phyloP scores from a whole-genome alignment of 2,797 vertebrate genomes.

The Acanthurus lineatus region DNA sequence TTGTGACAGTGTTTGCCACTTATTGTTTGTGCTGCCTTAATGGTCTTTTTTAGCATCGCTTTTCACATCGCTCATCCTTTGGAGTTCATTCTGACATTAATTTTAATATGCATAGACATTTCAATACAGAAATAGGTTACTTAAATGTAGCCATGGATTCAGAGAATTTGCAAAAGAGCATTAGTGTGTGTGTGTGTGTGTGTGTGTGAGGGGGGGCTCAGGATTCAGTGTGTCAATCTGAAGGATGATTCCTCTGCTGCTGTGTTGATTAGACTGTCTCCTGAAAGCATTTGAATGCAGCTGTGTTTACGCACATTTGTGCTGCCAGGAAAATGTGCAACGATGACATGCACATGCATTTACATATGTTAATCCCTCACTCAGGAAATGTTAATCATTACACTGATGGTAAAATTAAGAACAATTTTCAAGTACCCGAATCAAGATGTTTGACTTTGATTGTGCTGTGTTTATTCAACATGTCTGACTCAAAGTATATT shows the following conservation, averaged over 20 bases:
- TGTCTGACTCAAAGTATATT: slow-evolving; percentile 1
- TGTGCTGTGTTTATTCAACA: neutral
- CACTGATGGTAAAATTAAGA: neutral
- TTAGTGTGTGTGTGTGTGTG: neutral
- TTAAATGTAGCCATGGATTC: slow-evolving; percentile 14
- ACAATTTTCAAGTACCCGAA: neutral
- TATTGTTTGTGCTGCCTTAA: slow-evolving; percentile 9
- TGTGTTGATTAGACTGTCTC: slow-evolving; percentile 55
- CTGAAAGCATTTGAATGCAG: slow-evolving; percentile 60
- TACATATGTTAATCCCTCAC: slow-evolving; percentile 35
- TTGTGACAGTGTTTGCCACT: slow-evolving; percentile 43
- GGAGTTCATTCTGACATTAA: slow-evolving; percentile 26
- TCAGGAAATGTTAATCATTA: slow-evolving; percentile 12
- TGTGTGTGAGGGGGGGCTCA: slow-evolving; percentile 16
- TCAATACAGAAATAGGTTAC: slow-evolving; percentile 24
- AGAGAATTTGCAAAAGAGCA: slow-evolving; percentile 8
- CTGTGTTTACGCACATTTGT: slow-evolving; percentile 61
- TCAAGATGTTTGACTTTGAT: neutral
- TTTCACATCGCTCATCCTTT: slow-evolving; percentile 3
- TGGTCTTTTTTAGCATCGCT: neutral
- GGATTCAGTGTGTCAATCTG: slow-evolving; percentile 33
- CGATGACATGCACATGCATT: slow-evolving; percentile 36
- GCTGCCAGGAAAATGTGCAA: slow-evolving; percentile 36
- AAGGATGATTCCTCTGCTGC: slow-evolving; percentile 57
- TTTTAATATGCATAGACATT: slow-evolving; percentile 5